These are phyloP conservation scores for Tetrapedia diversipes DNA, from an alignment of 2,888 invertebrate genomes.

Conservation along the genomic window DNA sequence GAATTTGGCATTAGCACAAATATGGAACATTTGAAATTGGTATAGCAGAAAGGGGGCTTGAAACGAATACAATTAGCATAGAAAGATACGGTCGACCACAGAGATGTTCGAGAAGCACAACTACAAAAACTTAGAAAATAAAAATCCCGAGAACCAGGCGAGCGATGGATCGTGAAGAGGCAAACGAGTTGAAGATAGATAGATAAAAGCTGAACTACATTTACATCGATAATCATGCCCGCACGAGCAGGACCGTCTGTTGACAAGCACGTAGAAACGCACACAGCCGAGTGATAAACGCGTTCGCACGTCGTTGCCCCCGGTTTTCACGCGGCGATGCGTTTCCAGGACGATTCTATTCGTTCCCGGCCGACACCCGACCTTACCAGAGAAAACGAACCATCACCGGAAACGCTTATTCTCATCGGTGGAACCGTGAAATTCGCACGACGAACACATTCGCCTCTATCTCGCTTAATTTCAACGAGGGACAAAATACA, in stretches of 20 bases:
- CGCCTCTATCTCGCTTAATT: neutral
- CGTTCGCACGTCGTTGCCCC: slow-evolving; percentile 17
- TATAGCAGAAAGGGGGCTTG: too few relatives aligned
- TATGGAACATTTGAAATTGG: too few relatives aligned
- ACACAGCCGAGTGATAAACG: slow-evolving; percentile 21
- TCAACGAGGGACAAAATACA: too few relatives aligned
- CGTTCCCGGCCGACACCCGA: slow-evolving; percentile 23
- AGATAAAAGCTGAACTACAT: slow-evolving; percentile 36
- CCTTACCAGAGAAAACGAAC: slow-evolving; percentile 16
- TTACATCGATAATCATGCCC: slow-evolving; percentile 46
- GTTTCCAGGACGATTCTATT: slow-evolving; percentile 37
- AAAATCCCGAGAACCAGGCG: neutral
- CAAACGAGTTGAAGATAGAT: neutral
- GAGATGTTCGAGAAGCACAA: too few relatives aligned
- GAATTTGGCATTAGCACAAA: too few relatives aligned
- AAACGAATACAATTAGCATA: too few relatives aligned
- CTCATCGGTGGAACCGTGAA: neutral
- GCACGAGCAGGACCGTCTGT: slow-evolving; percentile 5
- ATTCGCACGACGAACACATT: slow-evolving; percentile 2
- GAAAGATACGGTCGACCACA: too few relatives aligned
- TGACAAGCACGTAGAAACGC: slow-evolving; percentile 26
- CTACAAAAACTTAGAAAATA: too few relatives aligned
- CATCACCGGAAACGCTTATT: slow-evolving; percentile 5
- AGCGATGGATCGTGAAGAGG: slow-evolving; percentile 24
- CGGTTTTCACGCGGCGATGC: slow-evolving; percentile 40